phyloP scores from a whole-genome alignment of 2,888 invertebrate species.

The Peribatodes rhomboidaria region DNA sequence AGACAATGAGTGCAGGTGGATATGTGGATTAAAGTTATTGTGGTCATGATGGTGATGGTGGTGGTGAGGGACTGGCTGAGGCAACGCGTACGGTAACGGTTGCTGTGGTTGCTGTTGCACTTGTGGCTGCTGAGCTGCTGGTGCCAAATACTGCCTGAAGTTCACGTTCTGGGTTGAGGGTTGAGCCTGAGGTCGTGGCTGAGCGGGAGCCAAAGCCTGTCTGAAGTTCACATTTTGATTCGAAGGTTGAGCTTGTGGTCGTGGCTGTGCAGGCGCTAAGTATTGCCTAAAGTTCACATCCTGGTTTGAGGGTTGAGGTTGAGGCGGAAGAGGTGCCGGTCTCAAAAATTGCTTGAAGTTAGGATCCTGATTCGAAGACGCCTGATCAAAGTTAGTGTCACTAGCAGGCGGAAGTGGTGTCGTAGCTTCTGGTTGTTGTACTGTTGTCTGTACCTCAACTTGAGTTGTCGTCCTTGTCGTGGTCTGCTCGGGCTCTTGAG shows the following conservation, averaged over 20 bases:
- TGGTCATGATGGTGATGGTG: slow-evolving; percentile 40
- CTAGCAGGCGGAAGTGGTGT: slow-evolving; percentile 70
- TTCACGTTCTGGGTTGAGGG: slow-evolving; percentile 43
- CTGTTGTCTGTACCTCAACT: slow-evolving; percentile 60
- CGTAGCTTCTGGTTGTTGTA: slow-evolving; percentile 61
- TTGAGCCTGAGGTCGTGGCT: slow-evolving; percentile 31
- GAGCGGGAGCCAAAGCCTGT: slow-evolving; percentile 62
- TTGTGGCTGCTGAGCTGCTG: slow-evolving; percentile 21
- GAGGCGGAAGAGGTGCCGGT: slow-evolving; percentile 39
- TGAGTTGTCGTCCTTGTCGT: slow-evolving; percentile 59
- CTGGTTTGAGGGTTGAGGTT: slow-evolving; percentile 65
- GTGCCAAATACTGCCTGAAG: slow-evolving; percentile 37
- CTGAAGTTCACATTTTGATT: slow-evolving; percentile 72
- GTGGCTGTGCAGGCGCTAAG: slow-evolving; percentile 33
- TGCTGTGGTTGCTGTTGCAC: slow-evolving; percentile 34
- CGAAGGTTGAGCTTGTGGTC: slow-evolving; percentile 58
- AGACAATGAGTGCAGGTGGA: slow-evolving; percentile 46
- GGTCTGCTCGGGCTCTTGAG: slow-evolving; percentile 64
- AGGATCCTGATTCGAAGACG: slow-evolving; percentile 60
- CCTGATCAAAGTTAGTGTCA: slow-evolving; percentile 73
- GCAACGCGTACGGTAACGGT: slow-evolving; percentile 36
- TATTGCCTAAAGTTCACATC: slow-evolving; percentile 39
- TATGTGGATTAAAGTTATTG: slow-evolving; percentile 40
- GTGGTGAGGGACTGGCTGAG: slow-evolving; percentile 37
- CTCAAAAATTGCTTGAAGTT: slow-evolving; percentile 39